Conservation (phyloP, 2,797 vertebrate genomes). For the Borostomias antarcticus region DNA sequence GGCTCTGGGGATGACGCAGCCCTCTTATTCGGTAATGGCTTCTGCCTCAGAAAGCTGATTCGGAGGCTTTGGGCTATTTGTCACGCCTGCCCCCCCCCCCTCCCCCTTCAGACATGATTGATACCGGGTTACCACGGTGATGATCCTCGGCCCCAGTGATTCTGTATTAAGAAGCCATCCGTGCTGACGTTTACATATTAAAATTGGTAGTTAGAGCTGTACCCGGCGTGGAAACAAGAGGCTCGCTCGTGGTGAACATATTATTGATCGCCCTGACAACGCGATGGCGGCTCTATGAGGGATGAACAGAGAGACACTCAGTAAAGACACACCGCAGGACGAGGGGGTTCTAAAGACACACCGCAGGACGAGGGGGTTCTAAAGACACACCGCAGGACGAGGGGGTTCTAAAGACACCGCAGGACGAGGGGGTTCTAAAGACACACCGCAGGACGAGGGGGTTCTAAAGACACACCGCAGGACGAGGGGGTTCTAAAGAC, state of each 20-base stretch:
- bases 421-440: too few relatives aligned
- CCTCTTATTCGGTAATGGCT: constrained; percentile 39
- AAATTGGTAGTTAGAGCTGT: constrained; percentile 66
- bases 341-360: neutral
- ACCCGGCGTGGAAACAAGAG: constrained; percentile 65
- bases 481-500: too few relatives aligned
- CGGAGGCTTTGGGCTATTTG: constrained; percentile 63
- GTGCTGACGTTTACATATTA: constrained; percentile 74
- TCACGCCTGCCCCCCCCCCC: constrained; percentile 55
- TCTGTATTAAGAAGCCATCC: constrained; percentile 72
- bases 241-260: constrained; percentile 37
- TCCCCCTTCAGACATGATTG: constrained; percentile 58
- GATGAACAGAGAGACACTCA: constrained; percentile 32
- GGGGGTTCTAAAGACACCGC: too few relatives aligned
- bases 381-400: too few relatives aligned
- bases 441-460: too few relatives aligned
- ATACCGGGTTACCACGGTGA: constrained; percentile 57
- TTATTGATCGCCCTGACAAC: constrained; percentile 65
- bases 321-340: neutral
- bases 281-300: neutral
- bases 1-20: constrained; percentile 22
- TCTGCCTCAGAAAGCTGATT: constrained; percentile 56
- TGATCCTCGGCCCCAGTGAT: constrained; percentile 58
- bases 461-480: too few relatives aligned
- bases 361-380: too few relatives aligned